Evolutionary conservation across 2,797 vertebrate species (phyloP).

Genomic region (Podargus strigoides): DNA sequence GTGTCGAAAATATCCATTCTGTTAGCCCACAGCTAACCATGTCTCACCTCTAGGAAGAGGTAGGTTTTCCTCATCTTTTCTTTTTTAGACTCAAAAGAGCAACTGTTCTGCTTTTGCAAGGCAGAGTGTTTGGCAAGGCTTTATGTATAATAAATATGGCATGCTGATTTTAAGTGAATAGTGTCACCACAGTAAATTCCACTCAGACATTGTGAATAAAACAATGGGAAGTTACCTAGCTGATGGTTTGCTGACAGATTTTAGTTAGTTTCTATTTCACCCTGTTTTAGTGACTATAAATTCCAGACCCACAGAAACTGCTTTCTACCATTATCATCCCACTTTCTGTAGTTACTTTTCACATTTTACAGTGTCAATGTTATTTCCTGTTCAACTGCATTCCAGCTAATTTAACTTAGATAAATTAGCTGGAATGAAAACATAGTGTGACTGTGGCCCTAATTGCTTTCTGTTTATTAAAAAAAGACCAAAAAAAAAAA

Average conservation of each 20-base stretch:
- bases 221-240: not conserved
- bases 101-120: not conserved
- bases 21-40: not conserved
- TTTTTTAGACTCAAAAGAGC: not conserved
- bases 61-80: not conserved
- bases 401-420: conserved; percentile 35
- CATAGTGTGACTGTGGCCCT: not conserved
- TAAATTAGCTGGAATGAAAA: not conserved
- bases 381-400: not conserved
- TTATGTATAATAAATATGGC: not conserved
- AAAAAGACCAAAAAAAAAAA: not conserved
- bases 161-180: not conserved
- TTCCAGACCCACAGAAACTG: not conserved
- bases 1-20: not conserved
- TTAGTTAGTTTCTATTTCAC: not conserved
- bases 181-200: not conserved
- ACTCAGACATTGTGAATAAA: not conserved
- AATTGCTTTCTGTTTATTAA: not conserved
- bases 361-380: not conserved
- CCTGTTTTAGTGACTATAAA: not conserved
- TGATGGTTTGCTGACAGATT: not conserved
- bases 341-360: not conserved
- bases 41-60: not conserved
- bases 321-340: not conserved
- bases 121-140: not conserved